Evolutionary conservation across 1,140 invertebrate genomes (phyloP).

Genomic region (Nephila pilipes): DNA sequence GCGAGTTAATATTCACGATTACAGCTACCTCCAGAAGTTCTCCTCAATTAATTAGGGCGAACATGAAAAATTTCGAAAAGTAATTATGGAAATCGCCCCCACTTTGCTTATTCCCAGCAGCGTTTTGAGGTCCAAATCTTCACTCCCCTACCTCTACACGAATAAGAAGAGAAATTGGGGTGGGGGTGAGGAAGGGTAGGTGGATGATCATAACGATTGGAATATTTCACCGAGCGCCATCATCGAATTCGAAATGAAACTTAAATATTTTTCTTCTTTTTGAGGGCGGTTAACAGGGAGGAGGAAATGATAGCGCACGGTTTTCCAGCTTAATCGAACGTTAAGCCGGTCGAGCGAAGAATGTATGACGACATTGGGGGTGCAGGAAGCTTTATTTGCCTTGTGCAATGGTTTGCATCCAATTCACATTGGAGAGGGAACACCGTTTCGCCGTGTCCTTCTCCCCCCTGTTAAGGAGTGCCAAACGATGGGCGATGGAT

Average conservation of each 20-base stretch:
- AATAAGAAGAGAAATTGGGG: conserved; percentile 31
- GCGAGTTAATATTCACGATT: background rate
- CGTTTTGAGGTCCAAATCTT: conserved; percentile 57
- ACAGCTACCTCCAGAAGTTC: background rate
- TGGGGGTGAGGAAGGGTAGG: background rate
- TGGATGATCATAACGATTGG: conserved; percentile 71
- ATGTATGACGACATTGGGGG: conserved; percentile 49
- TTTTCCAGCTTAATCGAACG: conserved; percentile 63
- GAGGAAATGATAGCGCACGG: conserved; percentile 10
- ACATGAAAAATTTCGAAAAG: background rate
- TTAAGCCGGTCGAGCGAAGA: conserved; percentile 26
- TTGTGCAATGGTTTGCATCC: conserved; percentile 55
- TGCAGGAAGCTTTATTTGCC: conserved; percentile 29
- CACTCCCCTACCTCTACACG: conserved; percentile 62
- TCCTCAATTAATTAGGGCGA: background rate
- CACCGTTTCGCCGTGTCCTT: background rate
- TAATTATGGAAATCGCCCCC: conserved; percentile 52
- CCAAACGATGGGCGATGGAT: background rate
- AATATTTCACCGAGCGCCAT: conserved; percentile 69
- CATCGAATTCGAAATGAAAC: conserved; percentile 72
- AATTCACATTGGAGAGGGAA: conserved; percentile 29
- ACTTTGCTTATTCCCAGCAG: conserved; percentile 42
- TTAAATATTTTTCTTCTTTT: conserved; percentile 64
- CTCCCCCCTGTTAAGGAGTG: background rate
- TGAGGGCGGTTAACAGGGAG: conserved; percentile 18